phyloP scores from a whole-genome alignment of 1,140 invertebrate species.

The Halictus rubicundus region DNA sequence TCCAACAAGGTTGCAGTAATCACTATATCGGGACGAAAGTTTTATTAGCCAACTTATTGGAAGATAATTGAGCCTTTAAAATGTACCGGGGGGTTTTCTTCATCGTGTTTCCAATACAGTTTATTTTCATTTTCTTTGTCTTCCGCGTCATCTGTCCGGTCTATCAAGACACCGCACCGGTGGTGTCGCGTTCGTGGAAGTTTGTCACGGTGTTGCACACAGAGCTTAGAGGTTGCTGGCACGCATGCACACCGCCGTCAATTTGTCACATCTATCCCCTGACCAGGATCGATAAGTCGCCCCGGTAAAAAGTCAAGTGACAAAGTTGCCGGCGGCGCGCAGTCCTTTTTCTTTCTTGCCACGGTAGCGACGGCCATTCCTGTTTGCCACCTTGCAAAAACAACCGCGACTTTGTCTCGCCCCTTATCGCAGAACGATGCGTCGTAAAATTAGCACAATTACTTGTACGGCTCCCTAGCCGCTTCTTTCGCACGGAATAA shows the following conservation, averaged over 20 bases:
- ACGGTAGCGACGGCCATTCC: conserved; percentile 3
- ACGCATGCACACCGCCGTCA: background rate
- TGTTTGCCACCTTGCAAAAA: conserved; percentile 9
- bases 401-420: conserved; percentile 26
- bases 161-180: background rate
- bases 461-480: conserved; percentile 20
- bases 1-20: too few relatives aligned
- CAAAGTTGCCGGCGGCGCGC: conserved; percentile 4
- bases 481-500: conserved; percentile 18
- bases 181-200: background rate
- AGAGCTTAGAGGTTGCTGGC: background rate
- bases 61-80: too few relatives aligned
- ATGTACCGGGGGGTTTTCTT: too few relatives aligned
- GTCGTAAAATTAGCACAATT: conserved; percentile 45
- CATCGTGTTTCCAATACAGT: too few relatives aligned
- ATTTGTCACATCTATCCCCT: conserved; percentile 18
- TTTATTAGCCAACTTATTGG: too few relatives aligned
- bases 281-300: background rate
- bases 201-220: background rate
- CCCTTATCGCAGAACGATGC: conserved; percentile 32
- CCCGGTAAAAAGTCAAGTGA: conserved; percentile 9
- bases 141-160: too few relatives aligned
- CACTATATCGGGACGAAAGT: too few relatives aligned
- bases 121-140: too few relatives aligned
- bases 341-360: background rate